Conservation (phyloP, 92 coral and sea anemone genomes). For the Palythoa caribaeorum region DNA sequence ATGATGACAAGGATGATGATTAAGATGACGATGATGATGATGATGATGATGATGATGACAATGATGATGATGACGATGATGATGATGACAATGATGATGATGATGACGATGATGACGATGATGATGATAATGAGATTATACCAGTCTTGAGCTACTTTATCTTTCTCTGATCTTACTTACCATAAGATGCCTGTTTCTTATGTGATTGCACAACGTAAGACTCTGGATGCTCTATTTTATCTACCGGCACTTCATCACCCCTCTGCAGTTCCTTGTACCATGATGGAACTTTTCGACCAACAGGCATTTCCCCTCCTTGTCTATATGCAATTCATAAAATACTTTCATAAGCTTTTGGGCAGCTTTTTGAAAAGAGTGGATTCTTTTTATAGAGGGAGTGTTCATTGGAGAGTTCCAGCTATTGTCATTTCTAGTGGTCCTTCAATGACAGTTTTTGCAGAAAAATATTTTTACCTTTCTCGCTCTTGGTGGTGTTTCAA, state of each 20-base stretch:
- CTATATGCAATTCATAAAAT: constrained; percentile 19
- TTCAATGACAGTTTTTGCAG: background rate
- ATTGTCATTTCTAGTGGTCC: background rate
- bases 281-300: constrained; percentile 78
- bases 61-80: too few species aligned
- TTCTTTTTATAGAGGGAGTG: too few species aligned
- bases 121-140: background rate
- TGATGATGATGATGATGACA: too few species aligned
- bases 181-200: constrained; percentile 72
- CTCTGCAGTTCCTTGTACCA: constrained; percentile 93
- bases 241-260: constrained; percentile 81
- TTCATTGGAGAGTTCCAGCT: too few species aligned
- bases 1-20: too few species aligned
- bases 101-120: background rate
- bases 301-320: constrained; percentile 45
- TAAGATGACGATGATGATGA: too few species aligned
- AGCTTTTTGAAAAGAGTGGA: too few species aligned
- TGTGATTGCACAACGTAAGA: constrained; percentile 71
- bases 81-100: too few species aligned
- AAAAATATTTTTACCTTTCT: too few species aligned
- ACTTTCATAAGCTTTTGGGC: background rate
- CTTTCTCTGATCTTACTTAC: constrained; percentile 47
- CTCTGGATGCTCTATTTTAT: constrained; percentile 76
- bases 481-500: background rate
- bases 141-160: too few species aligned